Evolutionary conservation across 1,140 invertebrate genomes (phyloP), one percentile per base, ranked within the genome.

Genomic region (Drosophila melanogaster): DNA sequence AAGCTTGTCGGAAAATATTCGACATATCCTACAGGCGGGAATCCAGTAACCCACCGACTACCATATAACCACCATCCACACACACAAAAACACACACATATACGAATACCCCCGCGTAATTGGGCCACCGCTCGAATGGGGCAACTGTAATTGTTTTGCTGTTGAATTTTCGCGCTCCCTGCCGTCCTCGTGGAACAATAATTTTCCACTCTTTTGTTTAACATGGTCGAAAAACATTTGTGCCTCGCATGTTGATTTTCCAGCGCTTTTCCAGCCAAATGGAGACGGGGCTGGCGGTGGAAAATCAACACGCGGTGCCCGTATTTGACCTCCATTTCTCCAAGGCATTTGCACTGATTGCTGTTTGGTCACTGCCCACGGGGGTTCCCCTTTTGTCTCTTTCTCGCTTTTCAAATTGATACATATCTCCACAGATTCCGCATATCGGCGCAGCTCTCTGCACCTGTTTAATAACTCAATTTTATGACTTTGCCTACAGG

Each of bases 401-500:
- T 11, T 1, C 11, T 5, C 4, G 38, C 40, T 37, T 33, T 55
- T n/a, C 35, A 22, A 49, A 47, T 58, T 38, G 62, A 58, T 53
- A 24, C n/a, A 12, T 79, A 46, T 57, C 38, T 51, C 10, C 19
- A n/a, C 14, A 19, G 41, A 17, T 38, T 46, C n/a, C n/a, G 24
- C 26, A 26, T 60, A 26, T 56, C 33, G 33, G 33, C 30, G 8
- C 8, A 60, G 40, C 62, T 46, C 47, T 67, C 56, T 22, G 66
- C 80, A 84, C 80, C 81, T 84, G 80, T 85, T 84, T 85, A 85
- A 84, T 84, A 85, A 79, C 77, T 84, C 80, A 79, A 84, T 85
- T 84, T 85, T 85, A 83, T 83, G 75, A 75, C 35, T 43, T 30
- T 30, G 53, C 35, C 70, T 58, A 79, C 80, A 83, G 80, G 56